Evolutionary conservation across 2,797 vertebrate species (phyloP).

Genomic region (Hybognathus amarus): DNA sequence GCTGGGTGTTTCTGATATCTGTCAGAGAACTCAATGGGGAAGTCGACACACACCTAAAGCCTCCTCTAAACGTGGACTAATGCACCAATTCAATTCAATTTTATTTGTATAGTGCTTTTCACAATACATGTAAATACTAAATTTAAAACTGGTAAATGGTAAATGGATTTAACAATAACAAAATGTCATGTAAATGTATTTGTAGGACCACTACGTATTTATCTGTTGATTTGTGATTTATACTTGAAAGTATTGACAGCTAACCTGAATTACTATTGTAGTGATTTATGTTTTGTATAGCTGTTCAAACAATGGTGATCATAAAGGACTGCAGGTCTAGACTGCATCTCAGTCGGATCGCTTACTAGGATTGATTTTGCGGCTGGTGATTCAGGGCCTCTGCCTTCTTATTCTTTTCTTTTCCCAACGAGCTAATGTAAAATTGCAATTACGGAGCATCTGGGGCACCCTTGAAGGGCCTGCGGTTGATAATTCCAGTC

Average conservation of each 20-base stretch:
- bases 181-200: background rate
- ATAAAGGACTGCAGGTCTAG: slow-evolving; percentile 1
- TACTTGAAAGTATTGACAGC: slow-evolving; percentile 1
- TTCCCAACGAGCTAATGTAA: slow-evolving; percentile 65
- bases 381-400: slow-evolving; percentile 67
- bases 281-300: background rate
- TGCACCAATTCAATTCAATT: background rate
- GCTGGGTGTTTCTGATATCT: slow-evolving; percentile 75
- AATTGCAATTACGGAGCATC: slow-evolving; percentile 76
- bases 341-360: slow-evolving; percentile 26
- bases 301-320: slow-evolving; percentile 17
- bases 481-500: slow-evolving; percentile 71
- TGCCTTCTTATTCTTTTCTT: slow-evolving; percentile 50
- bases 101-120: background rate
- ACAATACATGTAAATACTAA: background rate
- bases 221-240: background rate
- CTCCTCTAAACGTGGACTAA: slow-evolving; percentile 8
- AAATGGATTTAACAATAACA: background rate
- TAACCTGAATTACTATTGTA: background rate
- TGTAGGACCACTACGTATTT: background rate
- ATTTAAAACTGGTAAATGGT: background rate
- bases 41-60: slow-evolving; percentile 57
- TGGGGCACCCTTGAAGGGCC: slow-evolving; percentile 75
- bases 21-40: slow-evolving; percentile 72
- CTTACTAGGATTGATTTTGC: slow-evolving; percentile 65